These are phyloP conservation scores for Mus pahari DNA, from an alignment of 2,113 vertebrate genomes.

Conservation along the genomic window DNA sequence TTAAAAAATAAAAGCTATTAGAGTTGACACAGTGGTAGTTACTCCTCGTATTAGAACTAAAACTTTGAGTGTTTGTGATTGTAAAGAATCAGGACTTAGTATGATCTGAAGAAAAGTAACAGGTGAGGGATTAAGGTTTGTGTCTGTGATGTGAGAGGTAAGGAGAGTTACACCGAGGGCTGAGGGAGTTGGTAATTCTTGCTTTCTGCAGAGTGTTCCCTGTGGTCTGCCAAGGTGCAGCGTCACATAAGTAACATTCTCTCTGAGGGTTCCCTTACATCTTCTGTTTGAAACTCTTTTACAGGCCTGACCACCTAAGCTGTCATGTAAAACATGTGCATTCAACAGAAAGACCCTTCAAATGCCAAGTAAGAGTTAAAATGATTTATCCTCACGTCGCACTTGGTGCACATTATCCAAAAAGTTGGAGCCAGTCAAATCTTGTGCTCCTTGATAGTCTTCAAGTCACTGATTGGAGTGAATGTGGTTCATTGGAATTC, in stretches of 20 bases:
- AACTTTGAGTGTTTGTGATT: slow-evolving; percentile 55
- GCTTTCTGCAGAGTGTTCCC: slow-evolving; percentile 55
- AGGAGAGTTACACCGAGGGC: slow-evolving; percentile 57
- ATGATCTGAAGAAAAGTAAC: slow-evolving; percentile 54
- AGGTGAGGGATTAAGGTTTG: not conserved
- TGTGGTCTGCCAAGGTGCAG: slow-evolving; percentile 60
- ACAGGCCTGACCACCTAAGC: slow-evolving; percentile 99
- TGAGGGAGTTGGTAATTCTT: slow-evolving; percentile 35
- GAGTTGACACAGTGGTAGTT: slow-evolving; percentile 47
- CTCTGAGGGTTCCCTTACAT: slow-evolving; percentile 80
- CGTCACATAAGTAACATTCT: slow-evolving; percentile 59
- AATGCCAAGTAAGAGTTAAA: slow-evolving; percentile 98
- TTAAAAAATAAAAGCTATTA: slow-evolving; percentile 52
- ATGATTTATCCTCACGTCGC: slow-evolving; percentile 81
- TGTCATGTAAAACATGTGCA: slow-evolving; percentile 99
- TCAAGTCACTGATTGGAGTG: slow-evolving; percentile 71
- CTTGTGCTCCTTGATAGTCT: slow-evolving; percentile 62
- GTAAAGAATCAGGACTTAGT: slow-evolving; percentile 63
- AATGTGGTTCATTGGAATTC: slow-evolving; percentile 73
- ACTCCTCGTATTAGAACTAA: slow-evolving; percentile 55
- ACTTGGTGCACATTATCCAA: slow-evolving; percentile 69
- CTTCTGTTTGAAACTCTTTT: slow-evolving; percentile 82
- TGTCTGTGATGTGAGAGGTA: slow-evolving; percentile 41
- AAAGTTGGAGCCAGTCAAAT: slow-evolving; percentile 63
- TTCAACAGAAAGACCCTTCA: slow-evolving; percentile 99